These are phyloP conservation scores for Drosophila flavopinicola DNA, from an alignment of 2,888 invertebrate species.

Conservation along the genomic window DNA sequence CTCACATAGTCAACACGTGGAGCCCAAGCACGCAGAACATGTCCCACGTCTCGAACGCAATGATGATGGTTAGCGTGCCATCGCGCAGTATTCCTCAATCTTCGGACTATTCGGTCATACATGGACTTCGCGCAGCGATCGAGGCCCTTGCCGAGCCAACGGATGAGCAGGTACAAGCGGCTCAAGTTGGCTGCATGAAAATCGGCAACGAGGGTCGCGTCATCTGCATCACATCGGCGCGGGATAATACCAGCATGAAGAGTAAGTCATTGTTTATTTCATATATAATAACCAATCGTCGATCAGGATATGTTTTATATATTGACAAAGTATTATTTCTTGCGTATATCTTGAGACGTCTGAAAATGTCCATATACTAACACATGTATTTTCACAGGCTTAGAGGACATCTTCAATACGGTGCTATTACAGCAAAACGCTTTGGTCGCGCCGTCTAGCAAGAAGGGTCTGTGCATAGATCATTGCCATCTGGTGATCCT, in stretches of 20 bases:
- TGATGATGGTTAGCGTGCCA: slow-evolving; percentile 92
- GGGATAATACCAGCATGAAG: slow-evolving; percentile 94
- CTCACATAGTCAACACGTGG: slow-evolving; percentile 94
- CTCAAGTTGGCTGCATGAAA: slow-evolving; percentile 77
- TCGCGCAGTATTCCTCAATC: slow-evolving; percentile 86
- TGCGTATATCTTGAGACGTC: too few species aligned
- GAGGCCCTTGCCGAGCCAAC: slow-evolving; percentile 93
- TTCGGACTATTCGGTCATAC: slow-evolving; percentile 89
- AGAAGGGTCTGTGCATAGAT: slow-evolving; percentile 89
- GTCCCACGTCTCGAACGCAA: slow-evolving; percentile 92
- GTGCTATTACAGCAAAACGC: slow-evolving; percentile 93
- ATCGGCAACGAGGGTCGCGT: slow-evolving; percentile 88
- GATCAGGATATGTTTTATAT: too few species aligned
- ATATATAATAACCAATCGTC: too few species aligned
- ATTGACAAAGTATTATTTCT: too few species aligned
- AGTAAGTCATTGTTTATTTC: slow-evolving; percentile 82
- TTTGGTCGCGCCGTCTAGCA: slow-evolving; percentile 86
- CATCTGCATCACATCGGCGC: slow-evolving; percentile 94
- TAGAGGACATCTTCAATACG: slow-evolving; percentile 94
- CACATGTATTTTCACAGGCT: slow-evolving; percentile 58
- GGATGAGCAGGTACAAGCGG: slow-evolving; percentile 88
- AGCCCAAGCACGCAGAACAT: slow-evolving; percentile 92
- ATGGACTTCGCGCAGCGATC: slow-evolving; percentile 93
- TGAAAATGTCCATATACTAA: too few species aligned
- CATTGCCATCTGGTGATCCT: slow-evolving; percentile 96